phyloP scores from a whole-genome alignment of 2,113 vertebrate species.

The Colinus virginianus region DNA sequence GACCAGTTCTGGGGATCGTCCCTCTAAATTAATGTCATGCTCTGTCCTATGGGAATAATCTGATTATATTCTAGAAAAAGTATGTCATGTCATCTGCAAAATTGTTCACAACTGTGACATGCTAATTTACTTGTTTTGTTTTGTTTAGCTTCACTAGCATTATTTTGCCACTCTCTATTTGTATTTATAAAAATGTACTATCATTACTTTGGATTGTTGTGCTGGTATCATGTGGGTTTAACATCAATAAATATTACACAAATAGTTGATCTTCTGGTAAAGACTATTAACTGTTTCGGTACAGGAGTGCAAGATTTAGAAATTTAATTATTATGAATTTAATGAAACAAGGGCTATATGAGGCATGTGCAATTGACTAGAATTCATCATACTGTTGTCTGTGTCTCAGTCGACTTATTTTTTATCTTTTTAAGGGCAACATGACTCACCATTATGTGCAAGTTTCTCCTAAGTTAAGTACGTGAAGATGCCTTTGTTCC shows the following conservation, averaged over 20 bases:
- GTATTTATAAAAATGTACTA: constrained; percentile 87
- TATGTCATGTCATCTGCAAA: constrained; percentile 74
- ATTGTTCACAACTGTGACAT: constrained; percentile 77
- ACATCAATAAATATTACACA: constrained; percentile 87
- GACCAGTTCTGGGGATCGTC: constrained; percentile 52
- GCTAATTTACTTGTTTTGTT: constrained; percentile 72
- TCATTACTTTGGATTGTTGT: constrained; percentile 91
- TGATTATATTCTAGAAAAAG: constrained; percentile 54
- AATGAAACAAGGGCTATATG: neutral
- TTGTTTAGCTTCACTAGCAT: constrained; percentile 81
- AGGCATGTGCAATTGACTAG: neutral
- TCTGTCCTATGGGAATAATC: constrained; percentile 58
- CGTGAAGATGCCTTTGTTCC: neutral
- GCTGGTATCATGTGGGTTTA: constrained; percentile 90
- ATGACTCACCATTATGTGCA: neutral
- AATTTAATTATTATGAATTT: neutral
- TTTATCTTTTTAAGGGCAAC: neutral
- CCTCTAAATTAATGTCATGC: constrained; percentile 25
- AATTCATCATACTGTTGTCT: neutral
- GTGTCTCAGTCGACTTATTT: neutral
- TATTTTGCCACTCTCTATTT: constrained; percentile 84
- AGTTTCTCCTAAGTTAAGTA: neutral
- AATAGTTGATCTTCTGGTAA: constrained; percentile 63
- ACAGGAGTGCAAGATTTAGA: neutral
- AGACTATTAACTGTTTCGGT: neutral